A percentile compares a stretch with the other conserved stretches of the same genome.
phyloP scores from a whole-genome alignment of 2,888 invertebrate species.

The Spilarctia lutea region DNA sequence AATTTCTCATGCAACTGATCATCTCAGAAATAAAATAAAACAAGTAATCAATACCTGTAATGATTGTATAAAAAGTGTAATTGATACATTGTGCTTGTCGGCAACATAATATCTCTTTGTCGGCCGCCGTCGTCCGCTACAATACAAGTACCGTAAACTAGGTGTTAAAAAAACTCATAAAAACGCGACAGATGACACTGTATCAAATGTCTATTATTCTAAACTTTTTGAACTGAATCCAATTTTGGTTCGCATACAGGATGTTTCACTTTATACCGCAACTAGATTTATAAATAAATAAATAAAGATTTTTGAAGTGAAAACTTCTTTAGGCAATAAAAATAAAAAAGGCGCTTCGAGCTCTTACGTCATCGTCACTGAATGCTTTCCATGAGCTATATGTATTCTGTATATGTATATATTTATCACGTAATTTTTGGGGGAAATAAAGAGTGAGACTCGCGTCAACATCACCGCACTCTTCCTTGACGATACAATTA shows the following conservation, averaged over 20 bases:
- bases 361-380: too few species aligned
- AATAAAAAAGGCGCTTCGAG: too few species aligned
- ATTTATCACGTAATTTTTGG: too few species aligned
- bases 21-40: constrained; percentile 12
- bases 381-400: too few species aligned
- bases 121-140: constrained; percentile 35
- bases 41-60: constrained; percentile 41
- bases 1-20: constrained; percentile 8
- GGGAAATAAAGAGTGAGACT: too few species aligned
- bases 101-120: constrained; percentile 48
- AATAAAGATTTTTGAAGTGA: too few species aligned
- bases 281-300: background rate
- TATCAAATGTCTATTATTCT: constrained; percentile 35
- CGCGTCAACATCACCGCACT: too few species aligned
- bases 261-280: background rate
- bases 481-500: too few species aligned
- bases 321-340: background rate
- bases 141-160: constrained; percentile 30
- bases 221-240: constrained; percentile 26
- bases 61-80: constrained; percentile 45
- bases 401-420: too few species aligned
- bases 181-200: constrained; percentile 38
- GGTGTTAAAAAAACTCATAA: constrained; percentile 15
- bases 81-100: constrained; percentile 29
- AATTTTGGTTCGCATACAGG: constrained; percentile 8